Conservation (phyloP, 64 coral and sea anemone genomes). For the Pocillopora verrucosa region DNA sequence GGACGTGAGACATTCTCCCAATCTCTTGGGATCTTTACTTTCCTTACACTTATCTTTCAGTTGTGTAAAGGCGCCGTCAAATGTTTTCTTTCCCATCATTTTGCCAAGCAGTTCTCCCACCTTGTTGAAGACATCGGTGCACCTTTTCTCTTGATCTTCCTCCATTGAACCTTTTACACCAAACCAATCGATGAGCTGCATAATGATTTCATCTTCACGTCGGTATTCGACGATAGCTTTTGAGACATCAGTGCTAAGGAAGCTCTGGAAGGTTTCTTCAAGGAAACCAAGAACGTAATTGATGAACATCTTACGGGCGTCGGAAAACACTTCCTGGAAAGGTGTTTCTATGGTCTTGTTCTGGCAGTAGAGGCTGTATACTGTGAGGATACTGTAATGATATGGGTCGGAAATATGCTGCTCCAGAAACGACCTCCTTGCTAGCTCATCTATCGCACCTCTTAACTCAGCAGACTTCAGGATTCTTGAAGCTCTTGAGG, state of each 20-base stretch:
- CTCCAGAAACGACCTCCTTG: not conserved
- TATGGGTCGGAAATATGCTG: not conserved
- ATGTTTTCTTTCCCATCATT: constrained; percentile 24
- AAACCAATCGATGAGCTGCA: constrained; percentile 13
- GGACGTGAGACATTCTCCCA: constrained; percentile 26
- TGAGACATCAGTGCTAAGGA: constrained; percentile 28
- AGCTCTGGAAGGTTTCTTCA: constrained; percentile 15
- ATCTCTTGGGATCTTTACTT: not conserved
- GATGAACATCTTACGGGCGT: constrained; percentile 4
- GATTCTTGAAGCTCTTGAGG: not conserved
- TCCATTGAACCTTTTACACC: not conserved
- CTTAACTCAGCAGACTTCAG: not conserved
- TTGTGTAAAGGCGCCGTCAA: not conserved
- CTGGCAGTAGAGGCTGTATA: not conserved
- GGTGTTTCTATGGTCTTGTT: not conserved
- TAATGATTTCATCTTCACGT: constrained; percentile 19
- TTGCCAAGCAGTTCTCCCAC: constrained; percentile 46
- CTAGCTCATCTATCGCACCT: not conserved
- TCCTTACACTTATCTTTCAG: not conserved
- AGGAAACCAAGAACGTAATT: constrained; percentile 15
- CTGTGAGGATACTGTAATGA: constrained; percentile 1
- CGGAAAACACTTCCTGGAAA: not conserved
- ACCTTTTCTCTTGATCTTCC: not conserved
- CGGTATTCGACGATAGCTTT: constrained; percentile 31
- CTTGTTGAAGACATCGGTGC: constrained; percentile 35